phyloP scores from a whole-genome alignment of 2,888 invertebrate genomes.

The Bembecia ichneumoniformis region DNA sequence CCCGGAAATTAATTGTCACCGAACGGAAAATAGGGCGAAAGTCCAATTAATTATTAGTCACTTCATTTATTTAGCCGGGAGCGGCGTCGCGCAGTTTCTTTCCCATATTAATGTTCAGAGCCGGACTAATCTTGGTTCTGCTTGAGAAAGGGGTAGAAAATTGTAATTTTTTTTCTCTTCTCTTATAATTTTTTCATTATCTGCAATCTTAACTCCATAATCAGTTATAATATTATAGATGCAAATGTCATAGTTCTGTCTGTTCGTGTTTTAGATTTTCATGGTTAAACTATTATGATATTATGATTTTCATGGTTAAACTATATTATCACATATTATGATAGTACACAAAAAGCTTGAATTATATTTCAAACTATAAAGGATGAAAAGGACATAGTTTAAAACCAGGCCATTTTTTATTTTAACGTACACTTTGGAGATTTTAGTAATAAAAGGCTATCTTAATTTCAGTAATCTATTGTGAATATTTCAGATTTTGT shows the following conservation, averaged over 20 bases:
- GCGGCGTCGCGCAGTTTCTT: slow-evolving; percentile 46
- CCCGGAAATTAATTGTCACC: slow-evolving; percentile 71
- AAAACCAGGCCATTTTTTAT: no score
- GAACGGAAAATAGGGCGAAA: slow-evolving; percentile 72
- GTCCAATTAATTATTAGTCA: slow-evolving; percentile 72
- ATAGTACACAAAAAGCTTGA: no score
- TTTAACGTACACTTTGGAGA: no score
- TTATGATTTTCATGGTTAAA: no score
- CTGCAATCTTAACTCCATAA: not conserved
- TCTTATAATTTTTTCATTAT: slow-evolving; percentile 3
- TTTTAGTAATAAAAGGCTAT: no score
- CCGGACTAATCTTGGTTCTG: slow-evolving; percentile 7
- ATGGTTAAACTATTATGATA: no score
- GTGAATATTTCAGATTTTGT: no score
- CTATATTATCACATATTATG: no score
- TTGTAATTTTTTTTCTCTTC: slow-evolving; percentile 6
- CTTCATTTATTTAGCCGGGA: slow-evolving; percentile 69
- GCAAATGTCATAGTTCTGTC: not conserved
- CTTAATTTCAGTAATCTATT: no score
- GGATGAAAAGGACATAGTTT: no score
- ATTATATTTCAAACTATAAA: no score
- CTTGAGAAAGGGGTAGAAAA: slow-evolving; percentile 6
- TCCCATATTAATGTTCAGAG: slow-evolving; percentile 35
- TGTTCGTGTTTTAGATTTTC: no score
- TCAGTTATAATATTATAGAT: not conserved